phyloP scores from a whole-genome alignment of 2,888 invertebrate species.

The Abscondita cerata region DNA sequence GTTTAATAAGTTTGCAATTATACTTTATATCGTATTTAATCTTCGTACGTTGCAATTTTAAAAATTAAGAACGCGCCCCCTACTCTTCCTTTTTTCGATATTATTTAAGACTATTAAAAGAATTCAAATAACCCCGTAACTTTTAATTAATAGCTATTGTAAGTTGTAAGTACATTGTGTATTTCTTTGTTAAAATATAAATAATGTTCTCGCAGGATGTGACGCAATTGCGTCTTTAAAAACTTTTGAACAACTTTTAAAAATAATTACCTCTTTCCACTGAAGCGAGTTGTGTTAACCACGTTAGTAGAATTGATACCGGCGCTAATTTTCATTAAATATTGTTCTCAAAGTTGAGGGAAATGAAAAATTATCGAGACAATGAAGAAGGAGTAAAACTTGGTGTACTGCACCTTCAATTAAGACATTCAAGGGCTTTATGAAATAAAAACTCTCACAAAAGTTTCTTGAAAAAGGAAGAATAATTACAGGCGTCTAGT shows the following conservation, averaged over 20 bases:
- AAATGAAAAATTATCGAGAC: conserved; percentile 58
- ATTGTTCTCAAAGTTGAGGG: conserved; percentile 48
- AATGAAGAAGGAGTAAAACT: conserved; percentile 55
- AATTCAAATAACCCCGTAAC: conserved; percentile 3
- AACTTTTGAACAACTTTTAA: conserved; percentile 43
- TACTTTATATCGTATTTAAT: neutral
- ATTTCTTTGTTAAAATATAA: conserved; percentile 26
- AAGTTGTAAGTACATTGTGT: conserved; percentile 17
- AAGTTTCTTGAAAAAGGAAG: conserved; percentile 46
- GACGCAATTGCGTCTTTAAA: conserved; percentile 30
- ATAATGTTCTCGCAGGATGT: conserved; percentile 25
- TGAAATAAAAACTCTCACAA: conserved; percentile 45
- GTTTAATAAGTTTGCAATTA: too few species aligned
- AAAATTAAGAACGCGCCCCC: too few species aligned
- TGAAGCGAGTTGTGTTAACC: conserved; percentile 48
- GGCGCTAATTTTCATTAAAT: conserved; percentile 58
- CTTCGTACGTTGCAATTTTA: too few species aligned
- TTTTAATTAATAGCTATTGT: conserved; percentile 32
- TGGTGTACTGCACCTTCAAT: conserved; percentile 58
- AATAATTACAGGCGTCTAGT: conserved; percentile 58
- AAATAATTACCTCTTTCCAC: conserved; percentile 53
- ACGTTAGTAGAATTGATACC: conserved; percentile 49
- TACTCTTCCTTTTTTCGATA: too few species aligned
- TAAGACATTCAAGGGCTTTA: conserved; percentile 46
- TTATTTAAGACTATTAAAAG: neutral